Conservation (phyloP, 2,888 invertebrate genomes). For the Xylocampa areola region DNA sequence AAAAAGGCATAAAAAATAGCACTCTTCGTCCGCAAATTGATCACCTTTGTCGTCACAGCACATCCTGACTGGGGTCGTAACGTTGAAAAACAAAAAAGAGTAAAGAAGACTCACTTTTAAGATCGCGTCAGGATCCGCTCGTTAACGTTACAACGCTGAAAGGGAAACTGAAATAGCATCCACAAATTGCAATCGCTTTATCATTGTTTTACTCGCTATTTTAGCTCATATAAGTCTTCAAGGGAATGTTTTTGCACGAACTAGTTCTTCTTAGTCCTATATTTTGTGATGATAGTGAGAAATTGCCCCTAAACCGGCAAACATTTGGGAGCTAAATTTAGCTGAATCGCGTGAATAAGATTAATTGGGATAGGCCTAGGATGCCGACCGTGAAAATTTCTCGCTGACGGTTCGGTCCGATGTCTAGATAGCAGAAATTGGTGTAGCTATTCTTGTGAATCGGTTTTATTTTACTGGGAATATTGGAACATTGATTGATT, state of each 20-base stretch:
- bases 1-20: constrained; percentile 19
- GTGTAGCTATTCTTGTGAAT: constrained; percentile 16
- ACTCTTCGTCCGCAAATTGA: constrained; percentile 21
- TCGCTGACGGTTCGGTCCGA: constrained; percentile 34
- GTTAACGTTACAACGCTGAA: neutral
- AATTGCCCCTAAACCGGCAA: constrained; percentile 30
- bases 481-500: too few relatives aligned
- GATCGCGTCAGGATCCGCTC: neutral
- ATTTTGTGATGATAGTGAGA: constrained; percentile 15
- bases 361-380: constrained; percentile 52
- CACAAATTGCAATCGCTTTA: neutral
- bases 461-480: constrained; percentile 9
- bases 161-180: neutral
- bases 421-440: constrained; percentile 40
- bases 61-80: constrained; percentile 14
- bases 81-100: neutral
- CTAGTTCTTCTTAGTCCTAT: constrained; percentile 1
- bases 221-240: too few relatives aligned
- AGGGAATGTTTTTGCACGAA: neutral
- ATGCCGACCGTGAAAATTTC: constrained; percentile 48
- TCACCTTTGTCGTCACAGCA: constrained; percentile 14
- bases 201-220: neutral
- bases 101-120: constrained; percentile 1
- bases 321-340: constrained; percentile 47
- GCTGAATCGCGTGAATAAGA: constrained; percentile 60